These are phyloP conservation scores for Anneissia japonica DNA, from an alignment of 35 echinoderm and acorn worm genomes.

Conservation along the genomic window DNA sequence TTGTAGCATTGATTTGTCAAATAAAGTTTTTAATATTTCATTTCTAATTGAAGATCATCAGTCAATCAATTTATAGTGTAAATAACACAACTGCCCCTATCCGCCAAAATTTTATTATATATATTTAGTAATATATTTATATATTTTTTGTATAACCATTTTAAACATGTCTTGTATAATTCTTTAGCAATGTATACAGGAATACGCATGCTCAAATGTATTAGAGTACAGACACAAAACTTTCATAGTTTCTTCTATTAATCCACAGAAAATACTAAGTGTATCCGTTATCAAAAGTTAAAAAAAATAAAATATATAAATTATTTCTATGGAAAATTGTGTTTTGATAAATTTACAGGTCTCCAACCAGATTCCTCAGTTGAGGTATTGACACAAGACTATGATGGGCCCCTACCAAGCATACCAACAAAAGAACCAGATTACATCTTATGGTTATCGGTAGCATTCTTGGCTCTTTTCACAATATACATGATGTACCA, in stretches of 20 bases:
- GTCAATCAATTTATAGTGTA: background rate
- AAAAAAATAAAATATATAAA: too few species aligned
- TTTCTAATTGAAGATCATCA: background rate
- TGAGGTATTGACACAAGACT: constrained; percentile 46
- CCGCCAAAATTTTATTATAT: background rate
- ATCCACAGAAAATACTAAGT: too few species aligned
- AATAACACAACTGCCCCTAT: background rate
- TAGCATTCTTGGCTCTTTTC: constrained; percentile 43
- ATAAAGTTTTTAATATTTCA: background rate
- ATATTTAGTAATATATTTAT: background rate
- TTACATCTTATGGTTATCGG: constrained; percentile 82
- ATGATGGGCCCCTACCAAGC: constrained; percentile 60
- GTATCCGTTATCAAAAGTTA: background rate
- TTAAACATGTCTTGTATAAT: too few species aligned
- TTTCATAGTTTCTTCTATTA: too few species aligned
- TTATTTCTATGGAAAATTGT: too few species aligned
- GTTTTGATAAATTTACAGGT: constrained; percentile 20
- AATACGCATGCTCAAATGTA: too few species aligned
- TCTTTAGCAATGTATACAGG: too few species aligned
- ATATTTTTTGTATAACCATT: background rate
- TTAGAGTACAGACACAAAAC: too few species aligned
- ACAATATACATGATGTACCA: constrained; percentile 51
- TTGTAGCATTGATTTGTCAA: background rate
- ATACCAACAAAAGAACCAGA: constrained; percentile 42
- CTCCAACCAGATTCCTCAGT: constrained; percentile 57